Evolutionary conservation across 2,888 invertebrate species (phyloP).

Genomic region (Trichopria drosophilae): DNA sequence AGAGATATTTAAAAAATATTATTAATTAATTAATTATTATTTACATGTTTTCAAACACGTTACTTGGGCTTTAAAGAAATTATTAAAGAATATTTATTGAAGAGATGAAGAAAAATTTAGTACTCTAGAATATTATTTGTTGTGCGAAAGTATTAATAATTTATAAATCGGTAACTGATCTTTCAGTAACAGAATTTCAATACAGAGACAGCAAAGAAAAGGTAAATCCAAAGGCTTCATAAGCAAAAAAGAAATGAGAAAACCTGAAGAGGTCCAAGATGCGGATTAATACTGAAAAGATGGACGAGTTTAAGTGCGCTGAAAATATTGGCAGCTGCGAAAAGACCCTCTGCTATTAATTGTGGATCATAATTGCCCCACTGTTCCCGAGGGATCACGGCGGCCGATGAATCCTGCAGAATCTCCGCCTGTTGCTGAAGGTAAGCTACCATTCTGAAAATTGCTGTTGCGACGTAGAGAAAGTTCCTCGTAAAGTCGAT

Average conservation of each 20-base stretch:
- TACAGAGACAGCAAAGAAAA: too few relatives aligned
- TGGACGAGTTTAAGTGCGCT: conserved; percentile 89
- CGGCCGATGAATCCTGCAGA: conserved; percentile 67
- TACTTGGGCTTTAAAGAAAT: neutral
- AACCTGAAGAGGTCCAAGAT: conserved; percentile 83
- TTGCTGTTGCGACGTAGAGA: conserved; percentile 75
- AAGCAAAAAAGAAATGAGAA: neutral
- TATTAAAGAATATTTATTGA: too few relatives aligned
- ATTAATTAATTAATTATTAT: too few relatives aligned
- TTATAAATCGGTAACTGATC: too few relatives aligned
- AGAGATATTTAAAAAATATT: too few relatives aligned
- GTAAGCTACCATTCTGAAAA: conserved; percentile 73
- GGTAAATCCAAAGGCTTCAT: neutral
- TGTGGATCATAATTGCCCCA: conserved; percentile 95
- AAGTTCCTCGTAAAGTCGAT: conserved; percentile 91
- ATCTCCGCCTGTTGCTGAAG: conserved; percentile 76
- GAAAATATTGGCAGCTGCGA: conserved; percentile 93
- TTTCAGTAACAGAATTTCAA: too few relatives aligned
- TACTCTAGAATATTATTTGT: too few relatives aligned
- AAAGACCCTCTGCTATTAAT: conserved; percentile 87
- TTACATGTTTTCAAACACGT: neutral
- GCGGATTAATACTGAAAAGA: conserved; percentile 90
- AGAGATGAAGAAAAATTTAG: too few relatives aligned
- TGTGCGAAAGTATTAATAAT: too few relatives aligned
- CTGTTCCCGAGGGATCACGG: conserved; percentile 77